These are phyloP conservation scores for Dendropsophus ebraccatus DNA, from an alignment of 2,113 vertebrate species.

Conservation along the genomic window DNA sequence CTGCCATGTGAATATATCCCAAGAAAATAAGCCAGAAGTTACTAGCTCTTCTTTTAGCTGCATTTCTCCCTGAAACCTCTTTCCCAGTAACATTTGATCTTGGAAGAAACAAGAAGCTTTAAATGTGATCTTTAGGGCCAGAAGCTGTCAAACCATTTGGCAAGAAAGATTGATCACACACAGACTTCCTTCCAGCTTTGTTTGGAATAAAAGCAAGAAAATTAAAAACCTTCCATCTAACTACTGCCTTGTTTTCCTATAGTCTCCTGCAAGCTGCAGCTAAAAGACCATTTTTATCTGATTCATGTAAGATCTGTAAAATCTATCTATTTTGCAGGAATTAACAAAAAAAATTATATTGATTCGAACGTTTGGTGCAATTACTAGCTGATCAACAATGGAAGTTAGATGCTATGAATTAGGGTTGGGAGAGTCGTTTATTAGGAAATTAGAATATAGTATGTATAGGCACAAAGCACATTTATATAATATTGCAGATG, in stretches of 20 bases:
- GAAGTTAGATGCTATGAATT: neutral
- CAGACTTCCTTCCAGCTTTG: conserved; percentile 95
- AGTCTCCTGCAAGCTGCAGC: conserved; percentile 25
- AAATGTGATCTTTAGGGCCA: conserved; percentile 98
- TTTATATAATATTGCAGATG: too few relatives aligned
- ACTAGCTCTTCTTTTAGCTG: conserved; percentile 77
- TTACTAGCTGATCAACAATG: neutral
- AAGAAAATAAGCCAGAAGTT: conserved; percentile 65
- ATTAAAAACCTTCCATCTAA: conserved; percentile 79
- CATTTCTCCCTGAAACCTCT: conserved; percentile 80
- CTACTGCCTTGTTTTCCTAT: conserved; percentile 74
- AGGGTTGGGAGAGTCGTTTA: neutral
- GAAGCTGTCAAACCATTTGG: conserved; percentile 98
- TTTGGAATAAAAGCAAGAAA: conserved; percentile 99
- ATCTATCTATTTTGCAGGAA: conserved; percentile 1
- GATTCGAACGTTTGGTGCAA: neutral
- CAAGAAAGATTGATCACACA: conserved; percentile 95
- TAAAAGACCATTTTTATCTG: neutral
- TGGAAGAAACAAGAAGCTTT: conserved; percentile 91
- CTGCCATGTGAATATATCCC: conserved; percentile 64
- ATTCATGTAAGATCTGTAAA: neutral
- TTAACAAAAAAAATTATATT: neutral
- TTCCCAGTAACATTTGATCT: conserved; percentile 88
- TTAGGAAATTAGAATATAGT: neutral
- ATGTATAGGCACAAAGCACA: neutral